A percentile compares a stretch with the other conserved stretches of the same genome.
These are phyloP conservation scores for Lissocephala sabroskyi DNA, from an alignment of 2,888 invertebrate species.

Conservation along the genomic window DNA sequence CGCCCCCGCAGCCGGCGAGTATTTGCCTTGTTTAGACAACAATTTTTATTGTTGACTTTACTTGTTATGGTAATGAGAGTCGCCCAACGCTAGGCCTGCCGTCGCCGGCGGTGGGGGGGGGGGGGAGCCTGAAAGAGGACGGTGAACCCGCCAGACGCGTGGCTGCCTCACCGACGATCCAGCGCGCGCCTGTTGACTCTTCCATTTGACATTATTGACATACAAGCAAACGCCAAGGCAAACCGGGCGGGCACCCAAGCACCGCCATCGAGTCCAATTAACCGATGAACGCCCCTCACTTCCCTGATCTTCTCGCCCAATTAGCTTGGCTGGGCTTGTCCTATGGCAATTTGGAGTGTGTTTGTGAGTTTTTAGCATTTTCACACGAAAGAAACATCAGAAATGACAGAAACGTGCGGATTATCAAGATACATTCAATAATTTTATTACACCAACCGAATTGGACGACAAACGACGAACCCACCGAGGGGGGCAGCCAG, in stretches of 20 bases:
- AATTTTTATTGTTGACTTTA: slow-evolving; percentile 64
- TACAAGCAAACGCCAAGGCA: slow-evolving; percentile 30
- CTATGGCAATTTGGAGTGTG: slow-evolving; percentile 38
- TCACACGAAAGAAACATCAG: slow-evolving; percentile 19
- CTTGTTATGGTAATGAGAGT: slow-evolving; percentile 62
- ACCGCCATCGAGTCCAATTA: no score
- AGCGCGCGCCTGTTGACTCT: slow-evolving; percentile 45
- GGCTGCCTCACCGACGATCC: slow-evolving; percentile 25
- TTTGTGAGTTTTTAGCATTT: slow-evolving; percentile 20
- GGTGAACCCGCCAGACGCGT: slow-evolving; percentile 31
- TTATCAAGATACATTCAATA: slow-evolving; percentile 43
- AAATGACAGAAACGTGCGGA: neutral
- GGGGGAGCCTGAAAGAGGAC: no score
- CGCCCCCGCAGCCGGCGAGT: no score
- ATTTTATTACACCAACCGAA: slow-evolving; percentile 30
- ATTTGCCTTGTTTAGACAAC: slow-evolving; percentile 63
- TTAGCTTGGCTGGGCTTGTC: neutral
- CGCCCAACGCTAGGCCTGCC: slow-evolving; percentile 4
- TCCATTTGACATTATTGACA: slow-evolving; percentile 59
- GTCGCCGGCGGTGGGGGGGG: no score
- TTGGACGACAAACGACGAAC: slow-evolving; percentile 1
- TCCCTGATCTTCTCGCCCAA: no score
- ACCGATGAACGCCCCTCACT: slow-evolving; percentile 5
- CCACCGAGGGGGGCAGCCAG: neutral
- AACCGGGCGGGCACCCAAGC: slow-evolving; percentile 2